A percentile compares a stretch with the other conserved stretches of the same genome.
phyloP scores from a whole-genome alignment of 2,888 invertebrate genomes.

The Pachydiplax longipennis region DNA sequence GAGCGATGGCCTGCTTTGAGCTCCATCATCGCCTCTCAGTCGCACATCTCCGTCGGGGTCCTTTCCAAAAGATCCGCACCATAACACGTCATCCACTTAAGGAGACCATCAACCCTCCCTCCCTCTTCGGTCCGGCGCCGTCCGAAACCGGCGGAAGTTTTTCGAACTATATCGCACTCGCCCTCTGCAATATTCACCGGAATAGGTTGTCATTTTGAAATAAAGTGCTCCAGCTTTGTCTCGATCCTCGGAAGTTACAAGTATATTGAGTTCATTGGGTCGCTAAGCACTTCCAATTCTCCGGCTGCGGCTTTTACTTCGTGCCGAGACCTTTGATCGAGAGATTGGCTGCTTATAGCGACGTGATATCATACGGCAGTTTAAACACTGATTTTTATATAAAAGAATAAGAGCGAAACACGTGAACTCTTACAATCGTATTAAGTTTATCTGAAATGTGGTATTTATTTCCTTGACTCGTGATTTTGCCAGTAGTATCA shows the following conservation, averaged over 20 bases:
- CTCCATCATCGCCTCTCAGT: background rate
- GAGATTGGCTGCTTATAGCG: too few relatives aligned
- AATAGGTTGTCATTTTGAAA: background rate
- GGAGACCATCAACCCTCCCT: background rate
- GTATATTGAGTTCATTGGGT: background rate
- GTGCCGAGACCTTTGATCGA: too few relatives aligned
- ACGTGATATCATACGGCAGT: too few relatives aligned
- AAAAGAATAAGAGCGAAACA: too few relatives aligned
- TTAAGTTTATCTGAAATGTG: too few relatives aligned
- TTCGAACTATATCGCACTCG: background rate
- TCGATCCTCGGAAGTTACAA: background rate
- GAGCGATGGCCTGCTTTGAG: background rate
- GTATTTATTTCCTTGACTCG: too few relatives aligned
- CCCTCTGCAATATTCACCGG: background rate
- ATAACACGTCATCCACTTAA: background rate
- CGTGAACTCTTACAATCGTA: too few relatives aligned
- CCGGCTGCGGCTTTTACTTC: too few relatives aligned
- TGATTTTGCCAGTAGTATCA: too few relatives aligned
- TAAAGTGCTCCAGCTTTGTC: background rate
- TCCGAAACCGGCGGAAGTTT: background rate
- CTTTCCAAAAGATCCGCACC: too few relatives aligned
- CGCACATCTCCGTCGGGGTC: background rate
- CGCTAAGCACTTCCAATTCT: background rate
- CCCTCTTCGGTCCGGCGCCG: background rate
- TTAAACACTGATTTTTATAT: too few relatives aligned